Evolutionary conservation across 2,797 vertebrate species (phyloP).

Genomic region (Aldrovandia affinis): DNA sequence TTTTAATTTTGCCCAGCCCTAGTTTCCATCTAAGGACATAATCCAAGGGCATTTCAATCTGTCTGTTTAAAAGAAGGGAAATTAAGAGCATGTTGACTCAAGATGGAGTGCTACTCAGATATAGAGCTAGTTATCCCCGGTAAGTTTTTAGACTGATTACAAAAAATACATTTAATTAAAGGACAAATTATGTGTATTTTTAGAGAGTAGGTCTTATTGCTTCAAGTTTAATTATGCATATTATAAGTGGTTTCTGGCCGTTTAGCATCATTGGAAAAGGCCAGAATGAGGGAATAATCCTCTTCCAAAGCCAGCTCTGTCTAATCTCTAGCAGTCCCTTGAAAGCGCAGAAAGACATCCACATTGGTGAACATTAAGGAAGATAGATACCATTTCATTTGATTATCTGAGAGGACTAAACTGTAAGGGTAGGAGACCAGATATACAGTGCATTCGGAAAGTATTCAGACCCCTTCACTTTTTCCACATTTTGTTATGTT

Average conservation of each 20-base stretch:
- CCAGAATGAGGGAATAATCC: not conserved
- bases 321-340: not conserved
- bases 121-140: not conserved
- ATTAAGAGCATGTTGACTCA: no score
- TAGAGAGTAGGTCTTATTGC: not conserved
- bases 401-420: no score
- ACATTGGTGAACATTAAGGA: no score
- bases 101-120: no score
- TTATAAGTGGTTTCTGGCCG: not conserved
- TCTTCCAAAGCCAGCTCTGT: not conserved
- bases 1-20: not conserved
- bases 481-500: no score
- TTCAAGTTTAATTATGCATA: not conserved
- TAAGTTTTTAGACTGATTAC: not conserved
- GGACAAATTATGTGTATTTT: slow-evolving; percentile 1
- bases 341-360: no score
- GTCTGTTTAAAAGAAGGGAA: not conserved
- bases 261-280: not conserved
- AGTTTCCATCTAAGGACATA: no score
- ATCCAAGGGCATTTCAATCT: not conserved
- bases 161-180: not conserved
- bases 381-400: no score
- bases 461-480: no score
- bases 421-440: no score
- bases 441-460: no score